These are phyloP conservation scores for Alethe castanea DNA, from an alignment of 2,113 vertebrate species.

Conservation along the genomic window DNA sequence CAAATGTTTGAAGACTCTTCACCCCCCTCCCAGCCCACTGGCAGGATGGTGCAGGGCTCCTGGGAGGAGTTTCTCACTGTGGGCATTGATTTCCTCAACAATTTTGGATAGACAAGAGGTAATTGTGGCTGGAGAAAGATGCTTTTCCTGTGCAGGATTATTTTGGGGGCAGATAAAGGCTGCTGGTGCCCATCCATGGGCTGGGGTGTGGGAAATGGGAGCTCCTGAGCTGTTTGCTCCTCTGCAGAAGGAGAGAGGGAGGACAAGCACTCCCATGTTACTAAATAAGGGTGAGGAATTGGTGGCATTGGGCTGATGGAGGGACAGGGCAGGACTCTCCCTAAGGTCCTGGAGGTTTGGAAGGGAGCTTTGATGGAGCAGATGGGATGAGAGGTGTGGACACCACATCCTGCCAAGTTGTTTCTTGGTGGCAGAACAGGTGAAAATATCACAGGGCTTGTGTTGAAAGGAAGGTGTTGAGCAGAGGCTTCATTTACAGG, in stretches of 20 bases:
- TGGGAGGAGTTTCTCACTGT: not conserved
- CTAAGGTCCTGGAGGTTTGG: not conserved
- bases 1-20: not conserved
- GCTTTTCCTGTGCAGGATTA: not conserved
- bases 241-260: not conserved
- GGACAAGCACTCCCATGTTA: not conserved
- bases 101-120: not conserved
- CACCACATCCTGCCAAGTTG: accelerated
- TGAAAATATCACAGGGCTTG: not conserved
- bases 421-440: not conserved
- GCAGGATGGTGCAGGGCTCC: not conserved
- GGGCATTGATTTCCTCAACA: not conserved
- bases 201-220: not conserved
- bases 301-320: not conserved
- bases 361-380: not conserved
- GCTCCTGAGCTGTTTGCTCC: not conserved
- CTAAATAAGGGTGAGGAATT: not conserved
- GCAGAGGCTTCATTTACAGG: not conserved
- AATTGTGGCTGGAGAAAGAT: not conserved
- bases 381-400: not conserved
- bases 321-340: not conserved
- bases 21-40: not conserved
- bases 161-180: not conserved
- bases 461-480: not conserved
- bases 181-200: not conserved